Evolutionary conservation across 2,113 vertebrate species (phyloP).

Genomic region (Coptodon bakossiorum): DNA sequence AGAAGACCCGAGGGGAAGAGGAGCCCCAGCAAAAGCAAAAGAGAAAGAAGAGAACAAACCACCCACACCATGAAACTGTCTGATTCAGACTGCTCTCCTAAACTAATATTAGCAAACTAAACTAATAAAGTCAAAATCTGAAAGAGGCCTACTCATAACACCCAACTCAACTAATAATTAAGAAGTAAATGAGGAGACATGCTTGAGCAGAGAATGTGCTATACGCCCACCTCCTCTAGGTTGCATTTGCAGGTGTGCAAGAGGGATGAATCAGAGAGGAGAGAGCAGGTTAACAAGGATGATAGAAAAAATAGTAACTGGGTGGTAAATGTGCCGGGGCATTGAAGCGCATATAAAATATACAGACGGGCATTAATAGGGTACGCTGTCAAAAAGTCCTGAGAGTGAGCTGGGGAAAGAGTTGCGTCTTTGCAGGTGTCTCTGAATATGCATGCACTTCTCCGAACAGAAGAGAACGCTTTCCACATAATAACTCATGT

Average conservation of each 20-base stretch:
- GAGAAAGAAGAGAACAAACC: not conserved
- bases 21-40: not conserved
- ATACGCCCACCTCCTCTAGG: not conserved
- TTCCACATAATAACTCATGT: slow-evolving; percentile 11
- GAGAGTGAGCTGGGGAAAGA: not conserved
- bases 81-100: not conserved
- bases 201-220: not conserved
- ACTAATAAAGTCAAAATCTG: not conserved
- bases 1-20: not conserved
- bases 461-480: slow-evolving; percentile 18
- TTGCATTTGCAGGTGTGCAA: not conserved
- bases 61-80: not conserved
- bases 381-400: not conserved
- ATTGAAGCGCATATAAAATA: not conserved
- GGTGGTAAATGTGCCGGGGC: not conserved
- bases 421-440: not conserved
- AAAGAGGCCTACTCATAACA: not conserved
- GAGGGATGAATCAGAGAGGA: not conserved
- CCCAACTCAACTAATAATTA: not conserved
- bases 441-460: slow-evolving; percentile 1
- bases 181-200: not conserved
- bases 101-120: not conserved
- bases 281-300: not conserved
- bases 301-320: not conserved
- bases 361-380: not conserved